A percentile compares a stretch with the other conserved stretches of the same genome.
Conservation (phyloP, 2,888 invertebrate genomes). For the Cremastinae sp. region DNA sequence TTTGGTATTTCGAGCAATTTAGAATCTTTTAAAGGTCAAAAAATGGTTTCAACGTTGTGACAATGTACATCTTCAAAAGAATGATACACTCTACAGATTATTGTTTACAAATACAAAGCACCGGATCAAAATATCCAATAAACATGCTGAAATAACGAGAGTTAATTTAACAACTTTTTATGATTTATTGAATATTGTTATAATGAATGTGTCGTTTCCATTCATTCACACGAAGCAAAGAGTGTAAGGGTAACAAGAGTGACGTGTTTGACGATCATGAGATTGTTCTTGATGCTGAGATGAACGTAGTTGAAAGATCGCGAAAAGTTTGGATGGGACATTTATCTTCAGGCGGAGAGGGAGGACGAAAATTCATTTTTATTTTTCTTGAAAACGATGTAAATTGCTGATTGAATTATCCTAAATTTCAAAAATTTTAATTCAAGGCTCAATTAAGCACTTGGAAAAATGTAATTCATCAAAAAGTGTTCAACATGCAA, state of each 20-base stretch:
- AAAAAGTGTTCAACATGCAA: too few species aligned
- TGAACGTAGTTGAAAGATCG: background rate
- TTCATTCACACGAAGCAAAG: background rate
- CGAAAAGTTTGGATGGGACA: constrained; percentile 15
- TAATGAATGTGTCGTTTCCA: background rate
- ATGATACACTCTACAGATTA: constrained; percentile 9
- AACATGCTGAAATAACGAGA: constrained; percentile 33
- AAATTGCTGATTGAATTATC: too few species aligned
- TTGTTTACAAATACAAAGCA: constrained; percentile 19
- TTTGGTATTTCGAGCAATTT: too few species aligned
- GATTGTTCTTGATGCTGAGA: constrained; percentile 13
- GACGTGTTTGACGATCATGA: background rate
- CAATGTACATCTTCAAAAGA: constrained; percentile 7
- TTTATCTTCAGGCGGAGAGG: background rate
- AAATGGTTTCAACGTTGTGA: constrained; percentile 6
- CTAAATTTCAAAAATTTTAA: too few species aligned
- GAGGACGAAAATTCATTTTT: background rate
- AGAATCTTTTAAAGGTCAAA: too few species aligned
- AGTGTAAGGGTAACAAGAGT: constrained; percentile 4
- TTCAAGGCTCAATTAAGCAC: too few species aligned
- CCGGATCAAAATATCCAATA: constrained; percentile 6
- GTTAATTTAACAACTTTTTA: background rate
- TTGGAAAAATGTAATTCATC: too few species aligned
- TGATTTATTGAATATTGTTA: too few species aligned
- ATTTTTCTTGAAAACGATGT: constrained; percentile 1